phyloP scores from a whole-genome alignment of 2,113 vertebrate species.

The Trogon melanurus region DNA sequence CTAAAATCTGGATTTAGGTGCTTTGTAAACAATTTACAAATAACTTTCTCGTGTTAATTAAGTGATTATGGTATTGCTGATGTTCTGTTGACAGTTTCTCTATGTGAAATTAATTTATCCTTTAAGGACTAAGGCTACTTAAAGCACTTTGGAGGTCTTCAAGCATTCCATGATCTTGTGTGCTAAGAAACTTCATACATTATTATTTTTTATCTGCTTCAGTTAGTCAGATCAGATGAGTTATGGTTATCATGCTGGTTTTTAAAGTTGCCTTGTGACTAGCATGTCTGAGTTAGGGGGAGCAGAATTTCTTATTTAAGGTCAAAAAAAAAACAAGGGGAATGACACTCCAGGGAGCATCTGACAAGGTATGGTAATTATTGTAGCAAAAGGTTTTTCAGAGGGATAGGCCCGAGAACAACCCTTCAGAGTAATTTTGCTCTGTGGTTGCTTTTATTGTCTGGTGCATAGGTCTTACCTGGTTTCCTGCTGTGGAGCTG shows the following conservation, averaged over 20 bases:
- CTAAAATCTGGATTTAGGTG: background rate
- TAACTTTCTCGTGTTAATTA: background rate
- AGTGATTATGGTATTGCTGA: background rate
- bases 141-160: background rate
- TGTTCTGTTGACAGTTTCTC: background rate
- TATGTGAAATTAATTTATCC: background rate
- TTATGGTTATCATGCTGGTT: accelerated
- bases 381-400: background rate
- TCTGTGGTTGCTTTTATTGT: background rate
- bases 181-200: background rate
- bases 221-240: background rate
- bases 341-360: background rate
- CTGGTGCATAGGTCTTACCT: background rate
- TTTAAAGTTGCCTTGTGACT: background rate
- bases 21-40: background rate
- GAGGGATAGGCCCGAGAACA: background rate
- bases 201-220: background rate
- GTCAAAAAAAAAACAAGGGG: no score
- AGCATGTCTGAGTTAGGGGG: background rate
- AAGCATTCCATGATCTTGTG: background rate
- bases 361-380: background rate
- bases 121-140: background rate
- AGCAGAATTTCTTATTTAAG: background rate
- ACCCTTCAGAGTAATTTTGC: background rate
- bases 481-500: background rate